phyloP scores from a whole-genome alignment of 2,113 vertebrate species.

The Varanus salvator region DNA sequence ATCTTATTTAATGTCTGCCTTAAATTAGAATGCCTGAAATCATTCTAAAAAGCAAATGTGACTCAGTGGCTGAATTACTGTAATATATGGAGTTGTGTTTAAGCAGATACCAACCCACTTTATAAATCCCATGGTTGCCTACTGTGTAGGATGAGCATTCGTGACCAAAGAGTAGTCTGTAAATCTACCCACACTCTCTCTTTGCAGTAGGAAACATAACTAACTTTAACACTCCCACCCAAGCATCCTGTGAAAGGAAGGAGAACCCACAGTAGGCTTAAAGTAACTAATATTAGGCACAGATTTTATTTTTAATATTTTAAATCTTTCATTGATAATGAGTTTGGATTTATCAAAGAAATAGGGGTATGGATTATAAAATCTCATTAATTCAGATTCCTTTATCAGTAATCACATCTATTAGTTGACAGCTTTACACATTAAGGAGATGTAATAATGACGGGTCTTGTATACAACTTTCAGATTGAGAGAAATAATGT shows the following conservation, averaged over 20 bases:
- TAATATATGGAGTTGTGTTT: conserved; percentile 7
- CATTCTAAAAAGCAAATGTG: background rate
- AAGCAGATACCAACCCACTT: conserved; percentile 12
- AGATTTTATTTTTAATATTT: background rate
- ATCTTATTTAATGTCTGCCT: background rate
- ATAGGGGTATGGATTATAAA: background rate
- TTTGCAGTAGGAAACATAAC: background rate
- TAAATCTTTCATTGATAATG: background rate
- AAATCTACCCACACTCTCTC: conserved; percentile 3
- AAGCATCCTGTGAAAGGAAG: conserved; percentile 9
- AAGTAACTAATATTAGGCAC: background rate
- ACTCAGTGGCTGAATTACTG: background rate
- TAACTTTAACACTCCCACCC: background rate
- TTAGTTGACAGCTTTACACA: background rate
- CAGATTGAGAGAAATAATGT: background rate
- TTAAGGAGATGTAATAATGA: background rate
- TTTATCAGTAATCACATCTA: background rate
- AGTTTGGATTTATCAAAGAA: background rate
- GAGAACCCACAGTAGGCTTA: background rate
- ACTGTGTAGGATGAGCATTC: background rate
- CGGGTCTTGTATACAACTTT: background rate
- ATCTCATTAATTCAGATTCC: background rate
- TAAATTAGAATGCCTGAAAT: background rate
- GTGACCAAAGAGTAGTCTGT: background rate
- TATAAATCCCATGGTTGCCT: background rate